Evolutionary conservation across 2,888 invertebrate species (phyloP).

Genomic region (Tetramorium bicarinatum): DNA sequence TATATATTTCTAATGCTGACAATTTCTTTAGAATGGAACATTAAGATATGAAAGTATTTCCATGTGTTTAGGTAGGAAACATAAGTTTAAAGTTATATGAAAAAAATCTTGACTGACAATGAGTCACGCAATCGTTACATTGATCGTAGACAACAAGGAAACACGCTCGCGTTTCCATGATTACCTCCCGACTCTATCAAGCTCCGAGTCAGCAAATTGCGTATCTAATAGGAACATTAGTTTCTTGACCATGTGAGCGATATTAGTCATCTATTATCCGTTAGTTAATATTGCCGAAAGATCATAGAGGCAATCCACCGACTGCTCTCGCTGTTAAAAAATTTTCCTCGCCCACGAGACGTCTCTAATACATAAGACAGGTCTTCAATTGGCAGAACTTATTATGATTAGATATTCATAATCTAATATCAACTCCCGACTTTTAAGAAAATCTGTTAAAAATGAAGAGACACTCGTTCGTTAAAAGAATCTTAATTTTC

Average conservation of each 20-base stretch:
- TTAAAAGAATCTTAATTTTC: background rate
- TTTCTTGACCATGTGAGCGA: conserved; percentile 58
- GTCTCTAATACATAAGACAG: background rate
- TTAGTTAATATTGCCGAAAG: conserved; percentile 29
- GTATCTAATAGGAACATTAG: conserved; percentile 63
- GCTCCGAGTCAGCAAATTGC: conserved; percentile 49
- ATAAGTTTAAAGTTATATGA: conserved; percentile 3
- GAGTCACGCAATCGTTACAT: conserved; percentile 43
- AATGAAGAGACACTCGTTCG: background rate
- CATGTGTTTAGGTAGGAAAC: background rate
- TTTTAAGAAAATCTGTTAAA: background rate
- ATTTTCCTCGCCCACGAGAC: background rate
- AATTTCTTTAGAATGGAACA: background rate
- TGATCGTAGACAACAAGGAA: conserved; percentile 39
- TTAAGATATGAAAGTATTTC: background rate
- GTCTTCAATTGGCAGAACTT: background rate
- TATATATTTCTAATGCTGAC: background rate
- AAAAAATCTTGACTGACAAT: conserved; percentile 8
- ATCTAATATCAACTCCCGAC: background rate
- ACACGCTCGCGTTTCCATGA: conserved; percentile 52
- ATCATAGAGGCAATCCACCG: background rate
- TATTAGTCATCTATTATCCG: conserved; percentile 61
- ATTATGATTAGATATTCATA: background rate
- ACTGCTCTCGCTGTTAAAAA: background rate
- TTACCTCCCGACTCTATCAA: conserved; percentile 52